Evolutionary conservation across 2,797 vertebrate genomes (phyloP).

Genomic region (Loris lydekkerianus): DNA sequence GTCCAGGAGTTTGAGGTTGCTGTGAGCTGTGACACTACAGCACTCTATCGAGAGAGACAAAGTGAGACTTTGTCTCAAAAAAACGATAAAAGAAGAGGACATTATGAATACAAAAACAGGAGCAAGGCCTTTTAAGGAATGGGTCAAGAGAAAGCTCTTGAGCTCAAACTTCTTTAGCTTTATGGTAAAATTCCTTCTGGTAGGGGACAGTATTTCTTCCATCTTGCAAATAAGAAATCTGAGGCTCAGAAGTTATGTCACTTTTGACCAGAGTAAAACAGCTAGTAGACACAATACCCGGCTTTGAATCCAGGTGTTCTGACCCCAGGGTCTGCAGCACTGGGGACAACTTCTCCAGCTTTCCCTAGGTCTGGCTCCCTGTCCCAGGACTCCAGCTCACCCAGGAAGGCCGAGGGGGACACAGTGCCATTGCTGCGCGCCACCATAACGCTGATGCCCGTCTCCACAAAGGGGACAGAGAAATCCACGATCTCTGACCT

Average conservation of each 20-base stretch:
- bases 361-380: background rate
- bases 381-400: conserved; percentile 84
- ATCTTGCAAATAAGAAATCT: background rate
- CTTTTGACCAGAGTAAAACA: background rate
- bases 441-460: conserved; percentile 97
- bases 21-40: no score
- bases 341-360: background rate
- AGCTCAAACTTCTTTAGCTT: background rate
- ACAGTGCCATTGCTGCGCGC: conserved; percentile 96
- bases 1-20: no score
- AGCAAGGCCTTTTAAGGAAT: background rate
- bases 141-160: background rate
- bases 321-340: background rate
- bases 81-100: background rate
- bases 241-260: background rate
- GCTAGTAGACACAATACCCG: background rate
- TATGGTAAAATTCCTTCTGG: background rate
- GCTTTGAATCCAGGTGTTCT: background rate
- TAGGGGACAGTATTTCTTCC: background rate
- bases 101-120: background rate
- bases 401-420: conserved; percentile 96
- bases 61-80: no score
- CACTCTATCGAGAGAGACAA: no score
- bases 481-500: conserved; percentile 96
- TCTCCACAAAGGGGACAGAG: conserved; percentile 96